phyloP scores from a whole-genome alignment of 1,140 invertebrate species.

The Euura lappo region DNA sequence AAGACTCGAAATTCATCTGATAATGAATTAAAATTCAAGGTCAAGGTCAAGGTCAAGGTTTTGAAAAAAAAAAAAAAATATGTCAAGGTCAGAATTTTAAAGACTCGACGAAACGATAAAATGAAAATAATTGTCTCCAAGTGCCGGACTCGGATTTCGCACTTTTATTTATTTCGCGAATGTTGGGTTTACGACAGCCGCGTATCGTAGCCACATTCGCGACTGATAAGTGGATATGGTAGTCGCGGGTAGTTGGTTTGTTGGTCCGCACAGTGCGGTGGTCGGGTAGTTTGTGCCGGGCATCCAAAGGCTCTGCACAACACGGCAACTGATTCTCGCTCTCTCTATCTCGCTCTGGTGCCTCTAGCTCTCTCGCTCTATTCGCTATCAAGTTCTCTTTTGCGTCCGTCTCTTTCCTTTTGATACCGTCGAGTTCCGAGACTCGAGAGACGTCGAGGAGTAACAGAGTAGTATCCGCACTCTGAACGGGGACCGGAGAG shows the following conservation, averaged over 20 bases:
- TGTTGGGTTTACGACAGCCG: too few relatives aligned
- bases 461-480: too few relatives aligned
- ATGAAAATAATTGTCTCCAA: too few relatives aligned
- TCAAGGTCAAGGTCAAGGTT: background rate
- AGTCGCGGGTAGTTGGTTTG: conserved; percentile 23
- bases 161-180: too few relatives aligned
- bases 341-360: conserved; percentile 20
- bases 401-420: conserved; percentile 28
- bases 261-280: conserved; percentile 52
- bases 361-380: conserved; percentile 1
- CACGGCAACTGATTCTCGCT: conserved; percentile 20
- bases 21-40: too few relatives aligned
- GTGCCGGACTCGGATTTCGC: too few relatives aligned
- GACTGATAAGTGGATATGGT: conserved; percentile 7
- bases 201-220: conserved; percentile 3
- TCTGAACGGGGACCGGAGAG: too few relatives aligned
- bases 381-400: conserved; percentile 25
- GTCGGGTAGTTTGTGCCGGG: conserved; percentile 56
- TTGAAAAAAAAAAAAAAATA: background rate
- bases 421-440: too few relatives aligned
- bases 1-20: too few relatives aligned
- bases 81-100: background rate
- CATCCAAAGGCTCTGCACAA: conserved; percentile 26
- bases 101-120: too few relatives aligned
- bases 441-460: too few relatives aligned